phyloP scores from a whole-genome alignment of 2,797 vertebrate genomes.

The Hyperoplus lanceolatus region DNA sequence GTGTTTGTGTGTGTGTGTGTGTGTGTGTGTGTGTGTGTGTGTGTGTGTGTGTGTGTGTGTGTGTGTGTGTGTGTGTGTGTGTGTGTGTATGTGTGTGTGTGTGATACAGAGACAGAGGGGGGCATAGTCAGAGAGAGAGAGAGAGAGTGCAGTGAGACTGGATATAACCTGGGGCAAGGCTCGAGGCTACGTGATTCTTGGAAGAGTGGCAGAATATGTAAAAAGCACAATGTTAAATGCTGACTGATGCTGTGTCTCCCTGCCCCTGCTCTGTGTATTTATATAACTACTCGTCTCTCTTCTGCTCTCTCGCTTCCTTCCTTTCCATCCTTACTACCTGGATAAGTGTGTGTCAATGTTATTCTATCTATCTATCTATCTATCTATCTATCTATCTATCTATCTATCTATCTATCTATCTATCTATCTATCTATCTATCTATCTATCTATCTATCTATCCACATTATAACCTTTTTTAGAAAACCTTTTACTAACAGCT shows the following conservation, averaged over 20 bases:
- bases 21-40: background rate
- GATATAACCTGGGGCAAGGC: slow-evolving; percentile 74
- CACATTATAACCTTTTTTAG: no score
- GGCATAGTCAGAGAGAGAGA: background rate
- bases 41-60: background rate
- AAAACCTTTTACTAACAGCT: no score
- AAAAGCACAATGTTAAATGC: slow-evolving; percentile 73
- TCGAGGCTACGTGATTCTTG: slow-evolving; percentile 75
- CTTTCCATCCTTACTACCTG: slow-evolving; percentile 22
- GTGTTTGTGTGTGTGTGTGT: background rate
- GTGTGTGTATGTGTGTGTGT: background rate
- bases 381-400: background rate
- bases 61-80: background rate
- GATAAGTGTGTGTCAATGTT: slow-evolving; percentile 32
- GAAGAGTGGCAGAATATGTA: slow-evolving; percentile 73
- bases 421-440: no score
- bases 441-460: no score
- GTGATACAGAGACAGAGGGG: background rate
- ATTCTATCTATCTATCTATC: slow-evolving; percentile 9
- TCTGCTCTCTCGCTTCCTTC: slow-evolving; percentile 29
- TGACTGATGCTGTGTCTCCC: slow-evolving; percentile 71
- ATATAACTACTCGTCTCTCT: slow-evolving; percentile 27
- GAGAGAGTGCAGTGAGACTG: slow-evolving; percentile 38
- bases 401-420: no score
- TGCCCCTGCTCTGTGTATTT: no score